Evolutionary conservation across 2,113 vertebrate species (phyloP).

Genomic region (Lethenteron reissneri): DNA sequence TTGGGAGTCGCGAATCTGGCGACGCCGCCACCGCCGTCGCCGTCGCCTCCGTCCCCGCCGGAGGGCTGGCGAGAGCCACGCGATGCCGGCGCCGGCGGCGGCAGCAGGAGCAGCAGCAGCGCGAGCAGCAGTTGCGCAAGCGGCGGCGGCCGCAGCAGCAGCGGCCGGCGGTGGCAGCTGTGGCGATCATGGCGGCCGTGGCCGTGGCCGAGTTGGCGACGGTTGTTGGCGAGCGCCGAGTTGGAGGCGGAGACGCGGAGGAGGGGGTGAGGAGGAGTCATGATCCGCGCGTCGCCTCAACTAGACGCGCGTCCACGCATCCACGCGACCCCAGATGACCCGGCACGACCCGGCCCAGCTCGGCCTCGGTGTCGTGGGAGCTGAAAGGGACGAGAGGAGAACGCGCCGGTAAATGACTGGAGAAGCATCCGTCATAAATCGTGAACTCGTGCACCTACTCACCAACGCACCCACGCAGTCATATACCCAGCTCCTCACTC

Average conservation of each 20-base stretch:
- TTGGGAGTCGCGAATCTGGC: slow-evolving; percentile 17
- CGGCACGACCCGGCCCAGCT: too few species aligned
- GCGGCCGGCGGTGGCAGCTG: neutral
- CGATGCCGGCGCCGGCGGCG: neutral
- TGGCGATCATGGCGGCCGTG: neutral
- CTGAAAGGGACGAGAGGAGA: too few species aligned
- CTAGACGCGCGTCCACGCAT: neutral
- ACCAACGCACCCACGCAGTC: too few species aligned
- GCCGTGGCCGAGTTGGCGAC: too few species aligned
- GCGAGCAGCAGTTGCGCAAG: neutral
- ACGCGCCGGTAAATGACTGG: too few species aligned
- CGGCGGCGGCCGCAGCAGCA: neutral
- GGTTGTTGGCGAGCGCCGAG: too few species aligned
- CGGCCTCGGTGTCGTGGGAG: too few species aligned
- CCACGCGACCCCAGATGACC: neutral
- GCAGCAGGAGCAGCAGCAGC: neutral
- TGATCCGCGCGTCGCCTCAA: neutral
- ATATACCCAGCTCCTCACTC: too few species aligned
- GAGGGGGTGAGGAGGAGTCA: neutral
- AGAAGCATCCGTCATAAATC: too few species aligned
- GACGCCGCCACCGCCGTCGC: slow-evolving; percentile 17
- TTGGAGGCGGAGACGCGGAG: neutral
- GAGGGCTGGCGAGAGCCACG: too few species aligned
- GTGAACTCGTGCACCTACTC: too few species aligned
- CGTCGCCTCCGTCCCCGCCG: neutral